These are phyloP conservation scores for Drosophila novamexicana DNA, from an alignment of 1,140 invertebrate genomes.

Conservation along the genomic window DNA sequence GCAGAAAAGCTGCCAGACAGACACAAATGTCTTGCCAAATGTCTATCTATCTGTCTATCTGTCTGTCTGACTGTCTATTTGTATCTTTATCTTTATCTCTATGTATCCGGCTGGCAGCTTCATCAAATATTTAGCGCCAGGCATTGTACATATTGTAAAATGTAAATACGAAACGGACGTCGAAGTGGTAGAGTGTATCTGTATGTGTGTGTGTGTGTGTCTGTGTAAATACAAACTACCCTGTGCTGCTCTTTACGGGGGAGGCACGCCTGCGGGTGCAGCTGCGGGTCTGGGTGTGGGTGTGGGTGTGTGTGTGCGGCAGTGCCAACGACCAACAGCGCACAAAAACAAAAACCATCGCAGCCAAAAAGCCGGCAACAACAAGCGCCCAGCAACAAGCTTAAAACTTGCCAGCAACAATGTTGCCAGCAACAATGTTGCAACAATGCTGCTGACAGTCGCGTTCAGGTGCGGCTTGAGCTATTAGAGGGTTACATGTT, in stretches of 20 bases:
- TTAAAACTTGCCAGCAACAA: constrained; percentile 30
- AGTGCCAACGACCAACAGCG: constrained; percentile 54
- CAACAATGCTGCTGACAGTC: constrained; percentile 11
- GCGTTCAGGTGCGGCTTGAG: constrained; percentile 18
- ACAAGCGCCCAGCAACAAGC: constrained; percentile 44
- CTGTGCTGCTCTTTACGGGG: constrained; percentile 40
- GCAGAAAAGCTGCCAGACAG: constrained; percentile 36
- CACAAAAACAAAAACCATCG: constrained; percentile 32
- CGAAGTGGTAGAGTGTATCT: constrained; percentile 60
- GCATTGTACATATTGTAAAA: constrained; percentile 72
- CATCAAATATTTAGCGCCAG: constrained; percentile 80
- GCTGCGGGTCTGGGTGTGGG: background rate
- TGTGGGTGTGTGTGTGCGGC: constrained; percentile 31
- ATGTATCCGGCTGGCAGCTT: constrained; percentile 55
- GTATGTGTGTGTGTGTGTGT: constrained; percentile 6
- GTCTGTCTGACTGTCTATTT: constrained; percentile 32
- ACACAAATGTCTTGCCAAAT: constrained; percentile 38
- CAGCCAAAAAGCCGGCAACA: constrained; percentile 76
- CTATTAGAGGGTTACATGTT: background rate
- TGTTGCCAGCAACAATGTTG: constrained; percentile 39
- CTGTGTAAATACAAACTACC: constrained; percentile 60
- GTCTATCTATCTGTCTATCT: constrained; percentile 26
- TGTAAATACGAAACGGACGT: constrained; percentile 77
- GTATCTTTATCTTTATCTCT: constrained; percentile 36
- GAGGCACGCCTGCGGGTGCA: background rate